Conservation (phyloP, 2,888 invertebrate genomes). For the Apamea crenata region DNA sequence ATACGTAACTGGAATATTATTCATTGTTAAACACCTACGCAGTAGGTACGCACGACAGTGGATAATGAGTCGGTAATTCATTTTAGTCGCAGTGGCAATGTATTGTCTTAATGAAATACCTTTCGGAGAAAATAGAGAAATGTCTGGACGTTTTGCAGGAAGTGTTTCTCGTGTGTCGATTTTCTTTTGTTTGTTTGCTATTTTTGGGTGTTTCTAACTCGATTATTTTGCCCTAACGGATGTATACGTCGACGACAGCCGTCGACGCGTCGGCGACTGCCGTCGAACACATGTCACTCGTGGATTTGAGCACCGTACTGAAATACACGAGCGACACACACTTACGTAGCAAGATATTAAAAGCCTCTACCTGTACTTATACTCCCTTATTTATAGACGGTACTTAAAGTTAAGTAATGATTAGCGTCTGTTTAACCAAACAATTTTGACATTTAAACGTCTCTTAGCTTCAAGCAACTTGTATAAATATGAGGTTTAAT, state of each 20-base stretch:
- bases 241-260: background rate
- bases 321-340: no score
- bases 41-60: background rate
- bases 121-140: background rate
- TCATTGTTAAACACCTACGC: constrained; percentile 23
- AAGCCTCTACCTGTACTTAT: background rate
- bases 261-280: no score
- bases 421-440: background rate
- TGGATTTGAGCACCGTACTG: no score
- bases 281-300: no score
- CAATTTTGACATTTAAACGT: background rate
- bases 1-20: constrained; percentile 28
- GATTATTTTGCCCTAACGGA: background rate
- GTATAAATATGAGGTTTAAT: no score
- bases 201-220: background rate
- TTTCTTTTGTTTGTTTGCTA: background rate
- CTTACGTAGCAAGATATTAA: background rate
- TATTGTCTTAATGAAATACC: constrained; percentile 22
- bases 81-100: constrained; percentile 30
- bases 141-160: background rate
- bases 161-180: background rate
- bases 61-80: constrained; percentile 10
- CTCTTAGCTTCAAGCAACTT: background rate
- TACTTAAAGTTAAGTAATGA: no score
- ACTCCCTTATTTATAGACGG: background rate